phyloP scores from a whole-genome alignment of 2,113 vertebrate species.

The Taxidea taxus region DNA sequence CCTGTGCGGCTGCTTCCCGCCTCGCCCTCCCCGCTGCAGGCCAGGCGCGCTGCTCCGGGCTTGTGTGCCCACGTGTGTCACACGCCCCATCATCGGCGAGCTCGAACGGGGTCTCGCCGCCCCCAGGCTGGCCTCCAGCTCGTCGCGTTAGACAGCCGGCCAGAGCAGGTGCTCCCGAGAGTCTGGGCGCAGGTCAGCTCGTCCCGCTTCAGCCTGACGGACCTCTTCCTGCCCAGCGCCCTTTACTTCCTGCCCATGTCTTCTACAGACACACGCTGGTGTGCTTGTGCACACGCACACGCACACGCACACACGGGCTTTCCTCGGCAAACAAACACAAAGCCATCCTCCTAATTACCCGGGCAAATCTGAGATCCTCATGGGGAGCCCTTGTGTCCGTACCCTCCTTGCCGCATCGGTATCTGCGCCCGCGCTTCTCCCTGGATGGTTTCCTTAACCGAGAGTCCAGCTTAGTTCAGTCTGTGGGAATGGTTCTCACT shows the following conservation, averaged over 20 bases:
- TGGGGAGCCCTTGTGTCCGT: background rate
- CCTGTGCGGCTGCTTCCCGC: rapidly evolving
- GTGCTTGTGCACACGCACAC: background rate
- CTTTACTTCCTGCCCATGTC: rapidly evolving
- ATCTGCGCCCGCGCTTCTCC: rapidly evolving
- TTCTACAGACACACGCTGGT: rapidly evolving
- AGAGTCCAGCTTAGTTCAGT: too few species aligned
- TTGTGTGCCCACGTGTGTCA: rapidly evolving
- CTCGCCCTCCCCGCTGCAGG: rapidly evolving
- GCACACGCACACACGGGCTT: background rate
- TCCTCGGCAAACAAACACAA: background rate
- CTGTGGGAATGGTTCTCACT: rapidly evolving
- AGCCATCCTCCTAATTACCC: background rate
- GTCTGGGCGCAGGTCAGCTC: rapidly evolving
- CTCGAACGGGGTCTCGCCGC: rapidly evolving
- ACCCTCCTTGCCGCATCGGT: rapidly evolving
- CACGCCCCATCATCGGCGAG: rapidly evolving
- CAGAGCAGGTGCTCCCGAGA: rapidly evolving
- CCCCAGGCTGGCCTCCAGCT: background rate
- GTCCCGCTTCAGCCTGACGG: rapidly evolving
- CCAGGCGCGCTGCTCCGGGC: background rate
- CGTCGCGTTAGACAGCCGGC: too few species aligned
- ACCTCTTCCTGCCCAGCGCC: rapidly evolving
- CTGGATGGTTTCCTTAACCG: background rate
- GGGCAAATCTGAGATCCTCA: background rate